These are phyloP conservation scores for Adelosebastes latens DNA, from an alignment of 2,797 vertebrate species.

Conservation along the genomic window DNA sequence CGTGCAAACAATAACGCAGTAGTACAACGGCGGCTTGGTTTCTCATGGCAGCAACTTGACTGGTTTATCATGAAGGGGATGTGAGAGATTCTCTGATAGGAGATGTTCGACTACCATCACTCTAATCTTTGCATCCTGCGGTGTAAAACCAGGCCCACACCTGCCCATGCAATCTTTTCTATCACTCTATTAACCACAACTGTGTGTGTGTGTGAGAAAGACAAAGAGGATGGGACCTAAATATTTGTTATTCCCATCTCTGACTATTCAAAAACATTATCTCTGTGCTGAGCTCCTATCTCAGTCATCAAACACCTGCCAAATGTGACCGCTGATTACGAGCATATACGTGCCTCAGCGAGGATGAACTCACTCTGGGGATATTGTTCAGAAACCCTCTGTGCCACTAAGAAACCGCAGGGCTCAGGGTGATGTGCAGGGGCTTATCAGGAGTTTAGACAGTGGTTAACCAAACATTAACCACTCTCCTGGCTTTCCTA, in stretches of 20 bases:
- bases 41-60: neutral
- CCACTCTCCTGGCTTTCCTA: conserved; percentile 31
- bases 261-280: neutral
- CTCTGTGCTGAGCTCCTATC: conserved; percentile 38
- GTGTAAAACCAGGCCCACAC: conserved; percentile 47
- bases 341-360: conserved; percentile 36
- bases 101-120: conserved; percentile 5
- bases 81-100: conserved; percentile 39
- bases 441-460: conserved; percentile 63
- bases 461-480: conserved; percentile 70
- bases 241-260: conserved; percentile 15
- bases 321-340: conserved; percentile 35
- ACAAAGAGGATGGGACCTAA: neutral
- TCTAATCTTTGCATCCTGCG: conserved; percentile 55
- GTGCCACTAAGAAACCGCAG: conserved; percentile 30
- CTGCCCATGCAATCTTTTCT: conserved; percentile 48
- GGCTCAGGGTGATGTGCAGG: conserved; percentile 33
- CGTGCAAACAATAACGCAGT: neutral
- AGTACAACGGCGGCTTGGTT: neutral
- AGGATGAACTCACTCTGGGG: conserved; percentile 27
- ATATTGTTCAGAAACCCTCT: conserved; percentile 43
- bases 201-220: neutral
- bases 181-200: conserved; percentile 47
- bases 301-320: conserved; percentile 61
- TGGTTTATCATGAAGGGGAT: conserved; percentile 10